These are phyloP conservation scores for Andrena bicolor DNA, from an alignment of 2,888 invertebrate genomes.

Conservation along the genomic window DNA sequence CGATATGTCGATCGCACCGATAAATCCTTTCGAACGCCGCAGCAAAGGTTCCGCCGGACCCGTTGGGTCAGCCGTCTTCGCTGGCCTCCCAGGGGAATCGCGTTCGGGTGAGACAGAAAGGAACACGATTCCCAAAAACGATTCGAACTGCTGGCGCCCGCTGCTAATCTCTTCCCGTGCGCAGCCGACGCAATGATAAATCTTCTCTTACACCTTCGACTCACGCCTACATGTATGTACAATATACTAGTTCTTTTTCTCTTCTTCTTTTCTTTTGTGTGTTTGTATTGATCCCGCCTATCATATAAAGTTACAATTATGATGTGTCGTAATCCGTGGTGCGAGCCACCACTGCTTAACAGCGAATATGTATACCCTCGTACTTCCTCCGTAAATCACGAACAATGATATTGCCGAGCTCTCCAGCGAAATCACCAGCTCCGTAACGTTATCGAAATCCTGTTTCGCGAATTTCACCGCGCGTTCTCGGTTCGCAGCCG, in stretches of 20 bases:
- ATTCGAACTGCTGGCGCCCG: not conserved
- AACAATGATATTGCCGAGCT: slow-evolving; percentile 53
- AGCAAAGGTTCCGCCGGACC: slow-evolving; percentile 11
- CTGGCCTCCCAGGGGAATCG: slow-evolving; percentile 12
- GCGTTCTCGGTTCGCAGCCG: too few species aligned
- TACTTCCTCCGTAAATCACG: slow-evolving; percentile 29
- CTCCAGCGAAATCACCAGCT: slow-evolving; percentile 14
- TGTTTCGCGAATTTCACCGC: too few species aligned
- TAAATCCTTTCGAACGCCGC: slow-evolving; percentile 8
- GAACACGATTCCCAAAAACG: slow-evolving; percentile 37
- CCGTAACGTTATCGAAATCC: not conserved
- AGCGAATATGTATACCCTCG: slow-evolving; percentile 57
- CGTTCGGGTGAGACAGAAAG: slow-evolving; percentile 5
- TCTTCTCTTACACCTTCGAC: slow-evolving; percentile 43
- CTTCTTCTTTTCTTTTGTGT: slow-evolving; percentile 31
- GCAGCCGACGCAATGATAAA: slow-evolving; percentile 56
- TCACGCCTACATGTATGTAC: slow-evolving; percentile 76
- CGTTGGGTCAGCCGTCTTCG: slow-evolving; percentile 5
- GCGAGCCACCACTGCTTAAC: slow-evolving; percentile 65
- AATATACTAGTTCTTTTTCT: slow-evolving; percentile 73
- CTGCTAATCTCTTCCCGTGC: slow-evolving; percentile 38
- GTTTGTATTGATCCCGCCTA: slow-evolving; percentile 82
- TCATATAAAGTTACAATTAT: slow-evolving; percentile 82
- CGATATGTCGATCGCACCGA: slow-evolving; percentile 49
- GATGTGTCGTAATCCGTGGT: slow-evolving; percentile 81